Evolutionary conservation across 2,888 invertebrate species (phyloP), one percentile per base, ranked within the genome.

Genomic region (Spilarctia lutea): DNA sequence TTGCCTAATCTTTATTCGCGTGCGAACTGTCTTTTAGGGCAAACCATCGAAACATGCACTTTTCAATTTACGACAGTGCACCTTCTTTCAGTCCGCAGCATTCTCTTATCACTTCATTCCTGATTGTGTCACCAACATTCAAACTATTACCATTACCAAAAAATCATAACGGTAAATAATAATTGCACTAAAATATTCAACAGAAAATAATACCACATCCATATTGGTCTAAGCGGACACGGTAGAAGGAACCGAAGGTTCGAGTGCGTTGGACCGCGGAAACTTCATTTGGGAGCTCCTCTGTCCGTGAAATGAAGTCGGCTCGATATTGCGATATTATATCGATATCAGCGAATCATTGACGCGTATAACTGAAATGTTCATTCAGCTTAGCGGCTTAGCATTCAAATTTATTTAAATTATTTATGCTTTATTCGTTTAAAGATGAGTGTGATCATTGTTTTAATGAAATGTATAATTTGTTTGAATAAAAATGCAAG

Each of bases 251-350:
- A 83, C 81, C 81, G 79, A 81, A 84, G 88, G 84, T 84, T 85
- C 83, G 86, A 80, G 92, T 82, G 88, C 94, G 90, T 81, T 94
- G 94, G 93, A 94, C 91, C 96, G 94, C 81, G 92, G 91, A 92
- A 93, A 94, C 94, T 95, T 96, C 96, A 96, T 96, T 96, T 96
- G 94, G 92, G 94, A 87, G 91, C 90, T 92, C 94, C 92, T 91
- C 92, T 94, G 93, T 80, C 96, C 96, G 96, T 96, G 96, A 96
- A 96, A 96, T 96, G 95, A 96, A 96, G 91, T 94, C 91, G 89
- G 90, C 85, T 87, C 91, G 90, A 91, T 92, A 92, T 91, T 90
- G 87, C 86, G 88, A 90, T 91, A 88, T 91, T 87, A 89, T 87
- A 90, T 88, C 87, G 87, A 81, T 88, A 86, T 86, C 86, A 85